Conservation (phyloP, 2,888 invertebrate genomes). For the Esperia sulphurella region DNA sequence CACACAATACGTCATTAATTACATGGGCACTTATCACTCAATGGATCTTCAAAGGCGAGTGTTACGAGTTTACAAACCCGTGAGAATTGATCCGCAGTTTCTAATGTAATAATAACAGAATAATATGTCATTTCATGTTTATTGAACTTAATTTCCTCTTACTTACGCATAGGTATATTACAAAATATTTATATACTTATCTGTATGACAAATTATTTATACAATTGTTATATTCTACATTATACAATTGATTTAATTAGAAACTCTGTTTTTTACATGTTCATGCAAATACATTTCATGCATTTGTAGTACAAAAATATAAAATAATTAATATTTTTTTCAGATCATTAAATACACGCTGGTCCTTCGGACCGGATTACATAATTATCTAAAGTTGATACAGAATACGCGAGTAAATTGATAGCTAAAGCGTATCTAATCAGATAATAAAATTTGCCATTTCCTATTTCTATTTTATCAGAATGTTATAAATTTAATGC, state of each 20-base stretch:
- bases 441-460: slow-evolving; percentile 6
- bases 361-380: slow-evolving; percentile 5
- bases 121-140: slow-evolving; percentile 20
- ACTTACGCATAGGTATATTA: no score
- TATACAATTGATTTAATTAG: no score
- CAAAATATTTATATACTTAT: no score
- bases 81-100: slow-evolving; percentile 33
- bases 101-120: slow-evolving; percentile 26
- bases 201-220: no score
- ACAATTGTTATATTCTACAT: no score
- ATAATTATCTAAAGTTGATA: neutral
- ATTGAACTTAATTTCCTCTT: slow-evolving; percentile 22
- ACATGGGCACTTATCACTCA: slow-evolving; percentile 35
- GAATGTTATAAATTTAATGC: neutral
- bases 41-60: slow-evolving; percentile 23
- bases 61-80: slow-evolving; percentile 18
- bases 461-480: neutral
- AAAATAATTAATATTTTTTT: neutral
- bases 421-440: neutral
- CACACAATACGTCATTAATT: slow-evolving; percentile 44
- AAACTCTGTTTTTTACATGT: no score
- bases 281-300: neutral
- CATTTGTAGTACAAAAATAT: neutral
- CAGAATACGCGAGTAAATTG: slow-evolving; percentile 2
- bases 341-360: neutral